A percentile compares a stretch with the other conserved stretches of the same genome.
These are phyloP conservation scores for Holothuria glaberrima DNA, from an alignment of 35 echinoderm and acorn worm species.

Conservation along the genomic window DNA sequence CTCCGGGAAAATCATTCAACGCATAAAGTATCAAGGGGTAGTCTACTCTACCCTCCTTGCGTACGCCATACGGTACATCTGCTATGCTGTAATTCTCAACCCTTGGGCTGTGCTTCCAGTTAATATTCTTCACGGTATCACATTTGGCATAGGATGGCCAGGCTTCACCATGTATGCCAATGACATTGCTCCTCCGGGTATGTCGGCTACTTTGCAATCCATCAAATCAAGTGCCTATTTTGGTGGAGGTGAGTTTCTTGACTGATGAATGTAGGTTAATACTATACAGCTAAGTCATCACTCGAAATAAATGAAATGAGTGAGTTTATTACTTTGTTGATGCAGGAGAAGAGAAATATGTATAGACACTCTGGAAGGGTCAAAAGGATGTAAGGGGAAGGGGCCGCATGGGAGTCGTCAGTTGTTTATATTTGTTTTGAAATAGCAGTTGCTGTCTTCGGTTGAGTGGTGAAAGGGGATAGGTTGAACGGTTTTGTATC, in stretches of 20 bases:
- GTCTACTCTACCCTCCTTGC: slow-evolving; percentile 62
- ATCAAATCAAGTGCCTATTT: slow-evolving; percentile 44
- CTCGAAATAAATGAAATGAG: too few species aligned
- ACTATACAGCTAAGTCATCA: too few species aligned
- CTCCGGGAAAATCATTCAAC: slow-evolving; percentile 66
- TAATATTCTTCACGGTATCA: slow-evolving; percentile 66
- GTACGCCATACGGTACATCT: slow-evolving; percentile 57
- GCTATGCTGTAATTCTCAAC: slow-evolving; percentile 59
- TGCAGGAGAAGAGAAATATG: too few species aligned
- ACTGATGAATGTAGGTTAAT: too few species aligned
- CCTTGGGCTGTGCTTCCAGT: slow-evolving; percentile 65
- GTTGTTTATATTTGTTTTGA: too few species aligned
- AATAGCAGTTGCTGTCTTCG: too few species aligned
- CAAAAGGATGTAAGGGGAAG: too few species aligned
- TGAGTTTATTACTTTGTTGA: too few species aligned
- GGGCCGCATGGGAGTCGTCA: too few species aligned
- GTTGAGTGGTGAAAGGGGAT: too few species aligned
- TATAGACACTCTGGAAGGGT: too few species aligned
- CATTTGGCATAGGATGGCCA: slow-evolving; percentile 65
- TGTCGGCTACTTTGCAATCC: slow-evolving; percentile 68
- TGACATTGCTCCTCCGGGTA: slow-evolving; percentile 52
- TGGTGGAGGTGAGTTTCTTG: slow-evolving; percentile 62
- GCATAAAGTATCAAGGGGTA: slow-evolving; percentile 50
- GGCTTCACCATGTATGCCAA: slow-evolving; percentile 70
- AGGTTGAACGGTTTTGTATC: too few species aligned